These are phyloP conservation scores for Oophaga sylvatica DNA, from an alignment of 2,797 vertebrate species.

Conservation along the genomic window DNA sequence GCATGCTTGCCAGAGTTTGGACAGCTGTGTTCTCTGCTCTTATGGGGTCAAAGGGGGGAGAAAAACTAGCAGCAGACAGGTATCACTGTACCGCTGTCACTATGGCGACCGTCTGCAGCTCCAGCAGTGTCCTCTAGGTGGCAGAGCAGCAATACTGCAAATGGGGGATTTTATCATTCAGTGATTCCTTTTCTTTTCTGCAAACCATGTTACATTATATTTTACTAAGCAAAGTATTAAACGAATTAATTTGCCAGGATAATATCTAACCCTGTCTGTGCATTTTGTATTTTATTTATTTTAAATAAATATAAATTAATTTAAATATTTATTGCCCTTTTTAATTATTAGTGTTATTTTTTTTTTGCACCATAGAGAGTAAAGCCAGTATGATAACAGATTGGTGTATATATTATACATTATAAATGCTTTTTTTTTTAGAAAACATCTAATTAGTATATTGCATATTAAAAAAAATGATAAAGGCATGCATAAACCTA, in stretches of 20 bases:
- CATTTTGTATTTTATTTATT: not conserved
- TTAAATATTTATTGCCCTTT: too few species aligned
- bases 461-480: too few species aligned
- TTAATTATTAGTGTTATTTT: too few species aligned
- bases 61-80: constrained; percentile 30
- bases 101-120: not conserved
- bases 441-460: too few species aligned
- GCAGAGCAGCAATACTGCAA: constrained; percentile 24
- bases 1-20: constrained; percentile 14
- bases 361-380: too few species aligned
- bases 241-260: constrained; percentile 4
- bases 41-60: constrained; percentile 7
- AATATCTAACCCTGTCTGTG: not conserved
- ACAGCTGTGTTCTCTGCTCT: constrained; percentile 19
- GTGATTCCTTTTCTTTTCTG: not conserved
- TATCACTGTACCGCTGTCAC: not conserved
- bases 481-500: not conserved
- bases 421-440: too few species aligned
- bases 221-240: not conserved
- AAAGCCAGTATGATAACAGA: too few species aligned
- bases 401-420: too few species aligned
- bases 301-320: not conserved
- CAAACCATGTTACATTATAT: not conserved
- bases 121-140: constrained; percentile 27
- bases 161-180: not conserved